Percentiles rank a stretch among this genome's conserved stretches.
Conservation (phyloP, 2,797 vertebrate genomes). For the Alexandromys oeconomus region DNA sequence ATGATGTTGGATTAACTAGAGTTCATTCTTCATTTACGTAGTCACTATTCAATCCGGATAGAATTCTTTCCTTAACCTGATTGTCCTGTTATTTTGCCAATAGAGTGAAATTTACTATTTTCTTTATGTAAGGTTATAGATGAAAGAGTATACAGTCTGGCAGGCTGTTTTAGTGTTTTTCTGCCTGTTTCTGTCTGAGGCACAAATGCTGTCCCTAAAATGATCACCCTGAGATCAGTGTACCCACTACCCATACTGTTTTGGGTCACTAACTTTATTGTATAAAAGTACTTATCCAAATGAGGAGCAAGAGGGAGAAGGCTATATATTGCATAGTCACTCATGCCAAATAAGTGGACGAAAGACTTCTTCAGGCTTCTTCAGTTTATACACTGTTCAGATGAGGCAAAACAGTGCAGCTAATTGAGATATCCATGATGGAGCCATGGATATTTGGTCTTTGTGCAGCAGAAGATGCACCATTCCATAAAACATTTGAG, state of each 20-base stretch:
- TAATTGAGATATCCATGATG: background rate
- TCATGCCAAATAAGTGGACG: background rate
- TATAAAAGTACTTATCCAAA: background rate
- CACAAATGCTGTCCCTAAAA: slow-evolving; percentile 19
- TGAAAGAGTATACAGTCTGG: background rate
- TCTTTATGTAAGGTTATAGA: background rate
- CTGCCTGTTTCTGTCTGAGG: slow-evolving; percentile 12
- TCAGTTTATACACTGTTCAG: background rate
- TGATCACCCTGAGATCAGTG: background rate
- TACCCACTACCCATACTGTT: background rate
- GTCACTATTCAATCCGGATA: background rate
- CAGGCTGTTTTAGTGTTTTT: background rate
- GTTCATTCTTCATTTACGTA: background rate
- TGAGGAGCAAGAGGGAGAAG: background rate
- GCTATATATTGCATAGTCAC: background rate
- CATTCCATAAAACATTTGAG: background rate
- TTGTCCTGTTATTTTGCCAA: background rate
- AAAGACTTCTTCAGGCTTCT: background rate
- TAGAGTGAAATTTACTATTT: background rate
- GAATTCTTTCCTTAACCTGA: background rate
- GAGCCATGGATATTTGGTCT: background rate
- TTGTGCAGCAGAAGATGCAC: background rate
- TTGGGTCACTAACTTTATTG: slow-evolving; percentile 41
- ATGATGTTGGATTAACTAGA: background rate
- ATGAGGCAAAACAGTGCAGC: background rate